These are phyloP conservation scores for Neosalanx taihuensis DNA, from an alignment of 2,797 vertebrate genomes.

Conservation along the genomic window DNA sequence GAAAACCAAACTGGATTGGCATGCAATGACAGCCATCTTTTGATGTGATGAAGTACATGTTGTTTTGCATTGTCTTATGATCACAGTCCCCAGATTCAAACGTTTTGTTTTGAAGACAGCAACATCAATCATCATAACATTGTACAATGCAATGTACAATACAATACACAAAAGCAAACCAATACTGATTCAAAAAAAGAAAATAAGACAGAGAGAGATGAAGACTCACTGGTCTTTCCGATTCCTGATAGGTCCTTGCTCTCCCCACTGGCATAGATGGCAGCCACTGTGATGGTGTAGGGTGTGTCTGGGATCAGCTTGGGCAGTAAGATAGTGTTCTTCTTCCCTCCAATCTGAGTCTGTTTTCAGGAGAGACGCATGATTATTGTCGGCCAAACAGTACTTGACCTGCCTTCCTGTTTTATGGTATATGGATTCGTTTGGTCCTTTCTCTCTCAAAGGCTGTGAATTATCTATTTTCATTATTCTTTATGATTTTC, in stretches of 20 bases:
- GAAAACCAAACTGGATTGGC: not conserved
- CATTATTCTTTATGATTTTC: too few species aligned
- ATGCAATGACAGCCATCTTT: too few species aligned
- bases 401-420: slow-evolving; percentile 5
- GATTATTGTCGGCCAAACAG: not conserved
- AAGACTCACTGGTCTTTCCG: slow-evolving; percentile 93
- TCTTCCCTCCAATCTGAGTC: slow-evolving; percentile 87
- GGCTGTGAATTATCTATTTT: too few species aligned
- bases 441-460: too few species aligned
- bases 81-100: too few species aligned
- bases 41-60: too few species aligned
- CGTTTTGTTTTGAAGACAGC: too few species aligned
- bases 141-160: too few species aligned
- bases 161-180: not conserved
- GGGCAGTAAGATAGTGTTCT: slow-evolving; percentile 88
- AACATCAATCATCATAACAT: not conserved
- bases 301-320: slow-evolving; percentile 92
- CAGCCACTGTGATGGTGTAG: slow-evolving; percentile 86
- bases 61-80: too few species aligned
- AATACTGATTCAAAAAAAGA: not conserved
- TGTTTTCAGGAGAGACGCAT: slow-evolving; percentile 47
- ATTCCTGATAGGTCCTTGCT: slow-evolving; percentile 83
- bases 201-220: not conserved
- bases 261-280: slow-evolving; percentile 80
- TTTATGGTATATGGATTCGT: not conserved